Evolutionary conservation across 2,797 vertebrate genomes (phyloP), one percentile per base, ranked within the genome.

Genomic region (Semotilus atromaculatus): DNA sequence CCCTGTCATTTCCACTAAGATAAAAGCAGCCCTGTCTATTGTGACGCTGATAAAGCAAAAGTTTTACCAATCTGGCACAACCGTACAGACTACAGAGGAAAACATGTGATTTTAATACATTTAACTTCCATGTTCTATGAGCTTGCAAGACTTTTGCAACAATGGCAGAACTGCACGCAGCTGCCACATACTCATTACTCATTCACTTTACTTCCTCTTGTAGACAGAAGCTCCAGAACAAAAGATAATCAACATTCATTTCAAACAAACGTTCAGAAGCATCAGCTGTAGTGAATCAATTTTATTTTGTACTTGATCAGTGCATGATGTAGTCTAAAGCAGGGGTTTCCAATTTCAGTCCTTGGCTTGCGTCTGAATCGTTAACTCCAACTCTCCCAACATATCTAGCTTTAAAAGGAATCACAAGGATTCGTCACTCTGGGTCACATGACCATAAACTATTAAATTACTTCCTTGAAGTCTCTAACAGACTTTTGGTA

Each of bases 111-210:
- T 60, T 78, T 76, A 66, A 18, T 40, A 45, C 29, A 31, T 51
- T 76, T 71, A 45, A 78, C 74, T 78, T 84, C 74, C 64, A 78
- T 48, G 26, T 84, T 84, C 38, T 45, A 29, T 14, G 2, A 29
- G 45, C 23, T 68, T 68, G 45, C 71, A 60, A 71, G 74, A 78
- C 40, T 84, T 78, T 79, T 60, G 53, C 53, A 79, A 78, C 68
- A 72, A 78, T 19, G 19, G 6, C 53, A 29, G 9, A 18, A n/a
- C 23, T 70, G 29, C 7, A 71, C 16, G 0, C 73, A 62, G 51
- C 53, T 72, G 36, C 19, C 26, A 66, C 21, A 34, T 38, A 75
- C 72, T 31, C 18, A 67, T 76, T 68, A 45, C 64, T 68, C n/a
- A 70, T 45, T 78, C 38, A 1, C 38, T 78, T 26, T 19, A 36